Evolutionary conservation across 2,113 vertebrate species (phyloP), one percentile per base, ranked within the genome.

Genomic region (Pterocles gutturalis): DNA sequence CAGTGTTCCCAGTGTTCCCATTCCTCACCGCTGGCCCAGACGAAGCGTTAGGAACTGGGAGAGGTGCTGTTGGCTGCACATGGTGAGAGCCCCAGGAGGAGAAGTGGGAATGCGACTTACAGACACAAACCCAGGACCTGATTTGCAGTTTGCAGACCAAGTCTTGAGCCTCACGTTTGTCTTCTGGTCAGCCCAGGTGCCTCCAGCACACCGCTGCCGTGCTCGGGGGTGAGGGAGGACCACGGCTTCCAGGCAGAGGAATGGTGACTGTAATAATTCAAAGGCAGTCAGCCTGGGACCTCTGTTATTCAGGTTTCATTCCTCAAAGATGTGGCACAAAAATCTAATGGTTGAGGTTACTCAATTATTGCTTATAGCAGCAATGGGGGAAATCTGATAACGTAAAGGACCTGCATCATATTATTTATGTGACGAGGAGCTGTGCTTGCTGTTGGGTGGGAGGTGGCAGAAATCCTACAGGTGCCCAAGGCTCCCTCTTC

Each of bases 161-260:
- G 81, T 16, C 24, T 36, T 19, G 60, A 65, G 64, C 48, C n/a
- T 73, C 18, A 0, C 10, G 8, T 36, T 78, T 82, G 38, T 54
- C 38, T 28, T 58, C 22, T 14, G 1, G 1, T 25, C 45, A 21
- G 45, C 31, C 20, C 54, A 5, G 25, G 33, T 70, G 11, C 19
- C 22, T 57, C 7, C 7, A 10, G 66, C 41, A 3, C 33, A 1
- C 0, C 0, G n/a, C n/a, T 45, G 41, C 41, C 41, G 41, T 41
- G 41, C 41, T 41, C 41, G 41, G 29, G 41, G 24, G 4, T 12
- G 49, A 53, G 34, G n/a, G 70, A 62, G 25, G 16, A 16, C 28
- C 0, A 2, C 11, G 41, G 78, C 75, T 67, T 69, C 34, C 20
- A 29, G 65, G 76, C 34, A 24, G 29, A n/a, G n/a, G n/a, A 55